A percentile compares a stretch with the other conserved stretches of the same genome.
Evolutionary conservation across 2,797 vertebrate species (phyloP).

Genomic region (Tangara arthus): DNA sequence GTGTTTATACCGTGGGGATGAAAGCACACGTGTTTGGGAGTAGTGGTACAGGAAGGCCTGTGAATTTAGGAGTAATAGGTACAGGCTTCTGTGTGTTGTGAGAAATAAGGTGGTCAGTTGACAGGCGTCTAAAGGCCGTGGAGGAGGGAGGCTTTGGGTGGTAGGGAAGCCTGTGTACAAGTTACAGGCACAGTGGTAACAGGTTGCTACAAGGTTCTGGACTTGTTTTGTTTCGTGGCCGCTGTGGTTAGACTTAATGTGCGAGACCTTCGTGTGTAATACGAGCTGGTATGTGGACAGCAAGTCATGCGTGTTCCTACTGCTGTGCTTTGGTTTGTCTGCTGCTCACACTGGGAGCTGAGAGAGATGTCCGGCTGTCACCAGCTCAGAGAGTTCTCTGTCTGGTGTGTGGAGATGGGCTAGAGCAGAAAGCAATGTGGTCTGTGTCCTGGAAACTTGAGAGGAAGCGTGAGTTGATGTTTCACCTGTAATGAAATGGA

Average conservation of each 20-base stretch:
- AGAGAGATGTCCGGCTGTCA: background rate
- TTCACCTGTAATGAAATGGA: background rate
- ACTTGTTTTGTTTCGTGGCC: constrained; percentile 35
- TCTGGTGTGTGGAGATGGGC: background rate
- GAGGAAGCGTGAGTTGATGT: background rate
- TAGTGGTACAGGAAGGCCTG: background rate
- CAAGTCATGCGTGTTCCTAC: background rate
- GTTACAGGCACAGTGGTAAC: background rate
- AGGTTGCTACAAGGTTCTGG: constrained; percentile 38
- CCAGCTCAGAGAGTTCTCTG: background rate
- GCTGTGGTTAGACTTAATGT: background rate
- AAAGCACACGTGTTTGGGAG: background rate
- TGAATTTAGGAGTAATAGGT: background rate
- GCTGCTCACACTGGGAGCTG: background rate
- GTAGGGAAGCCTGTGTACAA: background rate
- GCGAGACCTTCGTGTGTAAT: background rate
- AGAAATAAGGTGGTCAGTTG: background rate
- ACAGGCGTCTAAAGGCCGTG: background rate
- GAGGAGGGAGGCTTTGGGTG: background rate
- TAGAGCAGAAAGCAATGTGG: rapidly evolving
- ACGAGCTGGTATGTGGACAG: background rate
- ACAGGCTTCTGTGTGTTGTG: background rate
- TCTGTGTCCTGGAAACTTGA: background rate
- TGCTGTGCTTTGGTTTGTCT: background rate
- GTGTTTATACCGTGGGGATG: background rate